Percentiles rank a stretch among this genome's conserved stretches.
Evolutionary conservation across 2,113 vertebrate genomes (phyloP).

Genomic region (Lagopus muta): DNA sequence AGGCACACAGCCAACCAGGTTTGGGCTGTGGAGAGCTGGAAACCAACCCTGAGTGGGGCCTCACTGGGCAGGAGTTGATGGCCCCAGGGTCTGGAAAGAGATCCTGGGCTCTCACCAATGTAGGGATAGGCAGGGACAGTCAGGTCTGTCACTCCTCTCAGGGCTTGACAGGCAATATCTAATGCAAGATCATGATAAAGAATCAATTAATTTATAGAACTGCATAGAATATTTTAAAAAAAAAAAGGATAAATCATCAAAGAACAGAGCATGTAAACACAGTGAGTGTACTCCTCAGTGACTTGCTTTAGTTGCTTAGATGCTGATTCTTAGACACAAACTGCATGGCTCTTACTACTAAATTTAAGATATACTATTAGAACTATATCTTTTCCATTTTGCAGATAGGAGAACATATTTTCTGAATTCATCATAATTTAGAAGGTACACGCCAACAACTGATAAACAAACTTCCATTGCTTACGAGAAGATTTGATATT

Average conservation of each 20-base stretch:
- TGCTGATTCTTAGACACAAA: neutral
- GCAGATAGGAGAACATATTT: neutral
- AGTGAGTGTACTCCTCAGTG: neutral
- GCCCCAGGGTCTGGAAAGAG: neutral
- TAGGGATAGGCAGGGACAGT: neutral
- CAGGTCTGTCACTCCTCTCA: neutral
- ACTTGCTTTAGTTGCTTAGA: neutral
- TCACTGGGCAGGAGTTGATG: too few relatives aligned
- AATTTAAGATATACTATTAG: neutral
- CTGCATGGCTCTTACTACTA: neutral
- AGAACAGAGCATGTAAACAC: rapidly evolving
- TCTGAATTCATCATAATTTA: neutral
- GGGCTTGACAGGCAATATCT: neutral
- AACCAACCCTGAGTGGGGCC: neutral
- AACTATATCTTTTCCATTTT: neutral
- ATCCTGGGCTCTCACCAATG: neutral
- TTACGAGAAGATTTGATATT: neutral
- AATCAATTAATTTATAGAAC: neutral
- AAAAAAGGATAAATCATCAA: neutral
- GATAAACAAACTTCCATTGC: neutral
- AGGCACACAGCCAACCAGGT: neutral
- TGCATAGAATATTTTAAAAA: neutral
- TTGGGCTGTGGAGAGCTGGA: neutral
- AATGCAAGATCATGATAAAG: neutral
- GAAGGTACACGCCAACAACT: neutral